Percentiles rank a stretch among this genome's conserved stretches.
Evolutionary conservation across 2,797 vertebrate genomes (phyloP).

Genomic region (Microhierax caerulescens): DNA sequence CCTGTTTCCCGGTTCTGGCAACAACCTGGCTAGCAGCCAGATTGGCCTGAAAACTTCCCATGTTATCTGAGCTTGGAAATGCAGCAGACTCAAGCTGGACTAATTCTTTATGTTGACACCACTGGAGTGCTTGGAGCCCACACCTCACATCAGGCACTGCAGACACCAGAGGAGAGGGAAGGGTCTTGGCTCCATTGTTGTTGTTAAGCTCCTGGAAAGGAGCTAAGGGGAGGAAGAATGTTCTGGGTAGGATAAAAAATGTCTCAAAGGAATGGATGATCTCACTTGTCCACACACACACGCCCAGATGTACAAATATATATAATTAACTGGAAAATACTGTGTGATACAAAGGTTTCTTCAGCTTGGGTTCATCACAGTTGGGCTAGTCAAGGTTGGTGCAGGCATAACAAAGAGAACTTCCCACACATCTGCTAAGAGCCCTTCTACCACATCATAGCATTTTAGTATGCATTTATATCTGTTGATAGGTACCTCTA

Average conservation of each 20-base stretch:
- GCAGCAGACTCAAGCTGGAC: neutral
- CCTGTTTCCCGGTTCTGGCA: neutral
- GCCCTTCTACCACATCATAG: conserved; percentile 43
- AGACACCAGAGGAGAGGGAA: conserved; percentile 5
- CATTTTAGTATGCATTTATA: neutral
- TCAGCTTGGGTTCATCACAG: conserved; percentile 1
- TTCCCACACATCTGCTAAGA: conserved; percentile 48
- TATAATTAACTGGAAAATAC: conserved; percentile 61
- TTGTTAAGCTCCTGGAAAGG: conserved; percentile 28
- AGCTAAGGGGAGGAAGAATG: conserved; percentile 13
- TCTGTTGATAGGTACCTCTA: neutral
- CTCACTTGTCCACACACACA: conserved; percentile 58
- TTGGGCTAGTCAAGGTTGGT: conserved; percentile 2
- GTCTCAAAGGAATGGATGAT: conserved; percentile 58
- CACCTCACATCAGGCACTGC: neutral
- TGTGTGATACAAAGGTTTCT: conserved; percentile 45
- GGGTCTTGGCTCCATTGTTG: conserved; percentile 32
- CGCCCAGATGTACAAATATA: conserved; percentile 51
- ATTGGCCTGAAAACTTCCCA: neutral
- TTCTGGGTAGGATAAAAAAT: conserved; percentile 21
- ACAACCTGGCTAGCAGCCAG: neutral
- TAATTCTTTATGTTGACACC: neutral
- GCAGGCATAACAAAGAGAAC: conserved; percentile 23
- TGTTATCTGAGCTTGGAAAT: conserved; percentile 4
- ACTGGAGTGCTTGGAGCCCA: neutral